Percentiles rank a stretch among this genome's conserved stretches.
Evolutionary conservation across 1,140 invertebrate genomes (phyloP).

Genomic region (Charaxes varanes): DNA sequence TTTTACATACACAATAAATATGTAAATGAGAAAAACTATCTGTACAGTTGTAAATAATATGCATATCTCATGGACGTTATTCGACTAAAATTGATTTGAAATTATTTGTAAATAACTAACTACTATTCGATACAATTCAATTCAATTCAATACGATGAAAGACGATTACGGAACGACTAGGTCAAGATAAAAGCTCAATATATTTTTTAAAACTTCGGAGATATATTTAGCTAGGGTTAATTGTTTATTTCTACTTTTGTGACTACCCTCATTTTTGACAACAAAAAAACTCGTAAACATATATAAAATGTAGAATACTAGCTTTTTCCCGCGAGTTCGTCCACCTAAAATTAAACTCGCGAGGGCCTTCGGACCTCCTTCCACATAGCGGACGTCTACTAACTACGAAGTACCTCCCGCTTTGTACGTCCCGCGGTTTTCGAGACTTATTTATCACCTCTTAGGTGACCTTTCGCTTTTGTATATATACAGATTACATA

Average conservation of each 20-base stretch:
- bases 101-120: no score
- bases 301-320: no score
- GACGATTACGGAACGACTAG: conserved; percentile 12
- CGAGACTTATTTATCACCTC: no score
- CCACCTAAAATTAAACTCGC: no score
- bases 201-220: conserved; percentile 7
- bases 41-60: conserved; percentile 37
- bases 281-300: no score
- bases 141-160: not conserved
- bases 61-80: conserved; percentile 30
- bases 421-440: no score
- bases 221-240: conserved; percentile 10
- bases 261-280: not conserved
- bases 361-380: no score
- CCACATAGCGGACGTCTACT: no score
- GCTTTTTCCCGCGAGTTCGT: no score
- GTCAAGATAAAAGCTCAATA: conserved; percentile 11
- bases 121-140: not conserved
- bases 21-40: conserved; percentile 14
- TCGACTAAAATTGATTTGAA: conserved; percentile 18
- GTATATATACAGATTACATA: no score
- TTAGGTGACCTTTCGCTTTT: no score
- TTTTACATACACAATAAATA: conserved; percentile 14
- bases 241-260: not conserved
- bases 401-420: no score